Evolutionary conservation across 2,797 vertebrate species (phyloP), one percentile per base, ranked within the genome.

Genomic region (Ara ararauna): DNA sequence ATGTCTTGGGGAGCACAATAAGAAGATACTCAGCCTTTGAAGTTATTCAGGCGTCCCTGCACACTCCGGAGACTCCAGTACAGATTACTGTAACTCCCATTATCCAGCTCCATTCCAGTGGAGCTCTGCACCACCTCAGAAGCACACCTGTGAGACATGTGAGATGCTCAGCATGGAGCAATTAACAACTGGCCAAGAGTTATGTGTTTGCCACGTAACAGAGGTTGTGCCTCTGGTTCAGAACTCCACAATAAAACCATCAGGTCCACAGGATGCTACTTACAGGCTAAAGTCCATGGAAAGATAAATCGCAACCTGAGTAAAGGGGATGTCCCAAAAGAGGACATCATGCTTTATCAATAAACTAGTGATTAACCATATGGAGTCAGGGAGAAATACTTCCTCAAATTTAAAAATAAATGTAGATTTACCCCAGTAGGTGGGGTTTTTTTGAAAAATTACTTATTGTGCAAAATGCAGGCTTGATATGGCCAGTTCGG

Each of bases 381-480:
- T 0, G 2, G 5, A 53, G 12, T 10, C 30, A 29, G 8, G 48
- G 10, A 73, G 26, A 76, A 82, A 71, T 29, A 54, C 29, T 29
- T 60, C 34, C n/a, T 47, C 60, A 44, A 38, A 24, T 21, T 68
- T 68, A 34, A 0, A 30, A 66, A 30, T 34, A 78, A 54, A 23
- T 23, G 27, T 34, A 34, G 34, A 34, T 34, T 34, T 34, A 34
- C 34, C 34, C 34, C 22, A 34, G 4, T 34, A 38, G 15, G 22
- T 22, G 3, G 3, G 2, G 0, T 32, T 47, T 72, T 53, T 62
- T 19, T 17, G 0, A 67, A 81, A 24, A 6, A 5, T 2, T 1
- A 1, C 0, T 19, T 81, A 75, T 56, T 66, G 24, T 80, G 14
- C 50, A 78, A 90, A 38, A 78, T 50, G 20, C 8, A 67, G 20